A percentile compares a stretch with the other conserved stretches of the same genome.
These are phyloP conservation scores for Sinocyclocheilus grahami DNA, from an alignment of 2,113 vertebrate genomes.

Conservation along the genomic window DNA sequence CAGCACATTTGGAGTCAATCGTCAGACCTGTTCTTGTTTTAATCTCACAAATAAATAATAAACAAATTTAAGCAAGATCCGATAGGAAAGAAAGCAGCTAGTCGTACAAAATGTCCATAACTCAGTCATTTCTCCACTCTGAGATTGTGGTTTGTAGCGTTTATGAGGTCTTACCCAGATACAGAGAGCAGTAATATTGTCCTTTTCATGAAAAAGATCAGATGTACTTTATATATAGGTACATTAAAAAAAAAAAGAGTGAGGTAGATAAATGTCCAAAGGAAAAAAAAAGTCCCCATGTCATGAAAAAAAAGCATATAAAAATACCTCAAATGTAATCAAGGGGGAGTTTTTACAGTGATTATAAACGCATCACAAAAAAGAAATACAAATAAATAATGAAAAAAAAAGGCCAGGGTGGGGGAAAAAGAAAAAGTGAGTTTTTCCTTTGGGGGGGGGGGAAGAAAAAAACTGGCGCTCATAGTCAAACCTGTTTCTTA, in stretches of 20 bases:
- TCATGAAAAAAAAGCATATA: constrained; percentile 53
- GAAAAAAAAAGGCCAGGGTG: constrained; percentile 53
- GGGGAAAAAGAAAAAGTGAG: constrained; percentile 17
- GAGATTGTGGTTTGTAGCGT: constrained; percentile 66
- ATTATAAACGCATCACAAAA: constrained; percentile 69
- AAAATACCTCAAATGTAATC: constrained; percentile 51
- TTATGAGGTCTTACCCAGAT: constrained; percentile 47
- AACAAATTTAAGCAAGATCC: constrained; percentile 68
- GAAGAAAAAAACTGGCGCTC: constrained; percentile 30
- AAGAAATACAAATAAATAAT: constrained; percentile 49
- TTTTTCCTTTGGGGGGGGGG: neutral
- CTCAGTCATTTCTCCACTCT: constrained; percentile 20
- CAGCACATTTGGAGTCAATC: constrained; percentile 47
- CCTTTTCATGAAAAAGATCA: constrained; percentile 56
- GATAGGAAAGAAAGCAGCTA: constrained; percentile 52
- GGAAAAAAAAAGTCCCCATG: constrained; percentile 54
- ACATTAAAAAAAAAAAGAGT: constrained; percentile 65
- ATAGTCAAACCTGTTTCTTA: constrained; percentile 26
- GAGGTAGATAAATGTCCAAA: constrained; percentile 80
- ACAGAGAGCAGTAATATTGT: constrained; percentile 59
- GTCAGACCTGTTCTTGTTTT: constrained; percentile 48
- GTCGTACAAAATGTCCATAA: constrained; percentile 26
- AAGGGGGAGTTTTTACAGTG: constrained; percentile 68
- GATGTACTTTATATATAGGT: constrained; percentile 65
- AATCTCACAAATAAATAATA: constrained; percentile 56